These are phyloP conservation scores for Erpornis zantholeuca DNA, from an alignment of 2,113 vertebrate genomes.

Conservation along the genomic window DNA sequence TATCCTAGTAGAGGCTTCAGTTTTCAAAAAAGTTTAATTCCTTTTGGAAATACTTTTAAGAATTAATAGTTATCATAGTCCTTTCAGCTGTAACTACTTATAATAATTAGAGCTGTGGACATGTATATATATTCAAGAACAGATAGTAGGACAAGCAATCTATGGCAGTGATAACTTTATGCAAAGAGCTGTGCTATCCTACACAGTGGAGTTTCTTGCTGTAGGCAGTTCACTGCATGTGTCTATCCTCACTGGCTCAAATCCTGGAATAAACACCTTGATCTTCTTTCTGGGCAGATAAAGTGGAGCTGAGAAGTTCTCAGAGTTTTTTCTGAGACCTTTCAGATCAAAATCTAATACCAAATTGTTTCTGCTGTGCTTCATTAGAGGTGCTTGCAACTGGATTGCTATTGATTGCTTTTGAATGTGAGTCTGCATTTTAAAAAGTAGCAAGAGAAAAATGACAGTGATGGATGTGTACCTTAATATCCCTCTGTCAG, in stretches of 20 bases:
- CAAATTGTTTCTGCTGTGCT: not conserved
- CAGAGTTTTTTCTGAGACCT: not conserved
- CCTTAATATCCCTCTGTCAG: not conserved
- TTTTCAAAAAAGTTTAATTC: not conserved
- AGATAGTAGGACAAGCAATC: not conserved
- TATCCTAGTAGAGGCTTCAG: not conserved
- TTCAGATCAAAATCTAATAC: slow-evolving; percentile 13
- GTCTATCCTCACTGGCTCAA: not conserved
- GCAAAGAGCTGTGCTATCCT: not conserved
- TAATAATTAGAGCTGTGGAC: not conserved
- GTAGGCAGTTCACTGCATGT: not conserved
- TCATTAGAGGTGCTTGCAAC: not conserved
- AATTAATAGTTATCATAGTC: not conserved
- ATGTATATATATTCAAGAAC: not conserved
- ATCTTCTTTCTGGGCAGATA: not conserved
- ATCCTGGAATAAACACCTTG: not conserved
- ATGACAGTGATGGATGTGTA: not conserved
- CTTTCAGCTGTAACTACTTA: not conserved
- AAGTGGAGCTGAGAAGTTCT: not conserved
- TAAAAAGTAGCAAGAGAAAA: slow-evolving; percentile 4
- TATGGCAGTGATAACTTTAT: not conserved
- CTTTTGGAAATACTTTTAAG: not conserved
- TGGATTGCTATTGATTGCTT: slow-evolving; percentile 23
- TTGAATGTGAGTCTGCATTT: slow-evolving; percentile 32
- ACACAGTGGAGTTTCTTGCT: not conserved